Percentiles rank a stretch among this genome's conserved stretches.
phyloP scores from a whole-genome alignment of 2,888 invertebrate species.

The Stenurella melanura region DNA sequence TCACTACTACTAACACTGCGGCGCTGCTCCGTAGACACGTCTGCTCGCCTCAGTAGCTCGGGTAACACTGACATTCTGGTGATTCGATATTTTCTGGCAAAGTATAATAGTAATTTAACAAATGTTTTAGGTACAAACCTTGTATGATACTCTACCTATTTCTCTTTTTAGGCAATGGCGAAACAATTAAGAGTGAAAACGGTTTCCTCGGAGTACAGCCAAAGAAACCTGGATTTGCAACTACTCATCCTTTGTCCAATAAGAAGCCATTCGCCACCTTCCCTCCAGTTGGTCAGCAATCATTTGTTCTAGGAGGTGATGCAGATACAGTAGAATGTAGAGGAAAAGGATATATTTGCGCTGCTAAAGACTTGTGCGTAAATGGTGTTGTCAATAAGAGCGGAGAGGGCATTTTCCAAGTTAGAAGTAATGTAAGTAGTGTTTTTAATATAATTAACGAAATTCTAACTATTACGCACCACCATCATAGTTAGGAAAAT shows the following conservation, averaged over 20 bases:
- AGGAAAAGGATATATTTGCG: slow-evolving; percentile 78
- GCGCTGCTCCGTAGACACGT: too few species aligned
- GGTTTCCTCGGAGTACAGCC: slow-evolving; percentile 71
- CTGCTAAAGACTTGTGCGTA: slow-evolving; percentile 77
- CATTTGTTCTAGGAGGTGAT: slow-evolving; percentile 53
- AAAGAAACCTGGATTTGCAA: slow-evolving; percentile 58
- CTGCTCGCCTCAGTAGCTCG: too few species aligned
- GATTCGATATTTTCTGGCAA: too few species aligned
- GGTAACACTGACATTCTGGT: too few species aligned
- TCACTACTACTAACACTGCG: too few species aligned
- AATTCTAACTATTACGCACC: not conserved
- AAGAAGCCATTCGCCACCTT: slow-evolving; percentile 52
- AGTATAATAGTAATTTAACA: too few species aligned
- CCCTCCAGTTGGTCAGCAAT: slow-evolving; percentile 46
- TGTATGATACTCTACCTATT: too few species aligned
- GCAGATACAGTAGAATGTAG: slow-evolving; percentile 72
- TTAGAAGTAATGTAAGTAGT: slow-evolving; percentile 76
- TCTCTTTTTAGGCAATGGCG: slow-evolving; percentile 63
- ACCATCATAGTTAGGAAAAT: too few species aligned
- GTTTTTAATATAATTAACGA: slow-evolving; percentile 7
- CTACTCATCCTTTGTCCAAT: slow-evolving; percentile 54
- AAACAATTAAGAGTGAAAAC: slow-evolving; percentile 63
- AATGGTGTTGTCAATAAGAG: slow-evolving; percentile 78
- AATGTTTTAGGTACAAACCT: too few species aligned
- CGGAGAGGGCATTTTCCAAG: slow-evolving; percentile 74